Percentiles rank a stretch among this genome's conserved stretches.
Evolutionary conservation across 1,140 invertebrate species (phyloP).

Genomic region (Cydia strobilella): DNA sequence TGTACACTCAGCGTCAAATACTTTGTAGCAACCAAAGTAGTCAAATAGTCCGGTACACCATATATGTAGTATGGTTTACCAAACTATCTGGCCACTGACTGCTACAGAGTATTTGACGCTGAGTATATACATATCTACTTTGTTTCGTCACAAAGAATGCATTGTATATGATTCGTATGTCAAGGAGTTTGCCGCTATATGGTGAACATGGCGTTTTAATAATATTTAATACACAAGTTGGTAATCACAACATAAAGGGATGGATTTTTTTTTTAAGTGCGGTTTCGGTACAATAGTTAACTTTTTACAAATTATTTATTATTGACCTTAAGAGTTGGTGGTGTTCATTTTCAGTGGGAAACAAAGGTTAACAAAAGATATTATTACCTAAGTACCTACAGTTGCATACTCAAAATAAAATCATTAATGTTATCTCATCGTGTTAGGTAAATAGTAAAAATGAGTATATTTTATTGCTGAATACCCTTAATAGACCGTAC

Average conservation of each 20-base stretch:
- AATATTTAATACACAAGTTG: background rate
- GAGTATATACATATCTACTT: too few species aligned
- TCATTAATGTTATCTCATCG: background rate
- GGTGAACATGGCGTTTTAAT: background rate
- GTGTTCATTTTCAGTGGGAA: background rate
- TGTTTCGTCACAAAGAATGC: conserved; percentile 14
- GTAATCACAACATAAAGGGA: background rate
- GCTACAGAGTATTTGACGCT: too few species aligned
- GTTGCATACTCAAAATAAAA: background rate
- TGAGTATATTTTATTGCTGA: conserved; percentile 26
- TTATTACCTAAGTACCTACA: background rate
- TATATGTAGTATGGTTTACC: too few species aligned
- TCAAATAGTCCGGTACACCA: too few species aligned
- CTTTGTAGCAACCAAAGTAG: too few species aligned
- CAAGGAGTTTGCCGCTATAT: background rate
- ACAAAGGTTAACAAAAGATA: background rate
- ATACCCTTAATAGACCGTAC: conserved; percentile 11
- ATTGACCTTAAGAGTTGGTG: background rate
- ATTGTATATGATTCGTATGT: conserved; percentile 3
- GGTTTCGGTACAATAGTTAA: background rate
- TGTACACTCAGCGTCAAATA: too few species aligned
- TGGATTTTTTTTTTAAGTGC: background rate
- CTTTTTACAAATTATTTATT: background rate
- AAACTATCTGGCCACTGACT: too few species aligned
- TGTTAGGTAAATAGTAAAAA: background rate